Evolutionary conservation across 2,888 invertebrate species (phyloP).

Genomic region (Catocala nupta): DNA sequence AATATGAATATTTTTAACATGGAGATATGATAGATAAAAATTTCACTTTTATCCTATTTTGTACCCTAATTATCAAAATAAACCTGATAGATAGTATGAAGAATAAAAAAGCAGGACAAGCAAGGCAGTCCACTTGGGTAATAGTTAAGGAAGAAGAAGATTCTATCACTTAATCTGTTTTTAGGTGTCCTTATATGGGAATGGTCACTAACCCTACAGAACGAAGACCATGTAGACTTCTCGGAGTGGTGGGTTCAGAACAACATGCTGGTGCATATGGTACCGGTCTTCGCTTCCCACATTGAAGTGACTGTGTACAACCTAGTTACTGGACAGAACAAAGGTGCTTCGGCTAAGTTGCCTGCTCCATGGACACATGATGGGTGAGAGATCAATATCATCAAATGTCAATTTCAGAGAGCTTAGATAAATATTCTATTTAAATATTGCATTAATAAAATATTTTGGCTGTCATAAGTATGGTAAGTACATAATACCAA

Average conservation of each 20-base stretch:
- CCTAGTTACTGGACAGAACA: slow-evolving; percentile 87
- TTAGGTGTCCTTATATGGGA: slow-evolving; percentile 90
- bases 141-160: no score
- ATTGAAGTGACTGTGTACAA: slow-evolving; percentile 90
- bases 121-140: no score
- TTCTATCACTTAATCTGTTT: slow-evolving; percentile 13
- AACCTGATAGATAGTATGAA: no score
- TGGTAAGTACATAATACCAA: no score
- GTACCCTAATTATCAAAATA: no score
- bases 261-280: slow-evolving; percentile 87
- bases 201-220: slow-evolving; percentile 89
- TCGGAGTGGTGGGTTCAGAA: slow-evolving; percentile 88
- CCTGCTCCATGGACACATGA: slow-evolving; percentile 89
- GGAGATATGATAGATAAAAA: no score
- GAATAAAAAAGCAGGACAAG: no score
- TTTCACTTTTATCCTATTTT: no score
- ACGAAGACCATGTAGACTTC: slow-evolving; percentile 73
- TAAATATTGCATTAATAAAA: no score
- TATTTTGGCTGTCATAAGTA: background rate
- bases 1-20: no score
- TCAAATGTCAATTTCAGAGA: no score
- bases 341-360: slow-evolving; percentile 86
- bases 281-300: slow-evolving; percentile 88
- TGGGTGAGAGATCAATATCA: slow-evolving; percentile 59
- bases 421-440: no score